Percentiles rank a stretch among this genome's conserved stretches.
Conservation (phyloP, 1,140 invertebrate genomes). For the Dendroctonus valens region DNA sequence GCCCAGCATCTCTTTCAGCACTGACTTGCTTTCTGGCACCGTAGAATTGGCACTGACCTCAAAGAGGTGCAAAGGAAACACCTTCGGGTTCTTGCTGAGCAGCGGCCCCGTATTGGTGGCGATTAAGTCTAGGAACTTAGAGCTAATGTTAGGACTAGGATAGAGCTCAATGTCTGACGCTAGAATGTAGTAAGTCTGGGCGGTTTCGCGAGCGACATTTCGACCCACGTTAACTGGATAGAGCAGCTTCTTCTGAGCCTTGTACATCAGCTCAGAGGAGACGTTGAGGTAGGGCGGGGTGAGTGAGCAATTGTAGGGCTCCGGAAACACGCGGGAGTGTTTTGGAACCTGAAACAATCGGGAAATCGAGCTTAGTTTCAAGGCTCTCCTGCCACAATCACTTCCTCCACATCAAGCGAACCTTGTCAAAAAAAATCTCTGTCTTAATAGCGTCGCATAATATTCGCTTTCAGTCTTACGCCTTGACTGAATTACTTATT, state of each 20-base stretch:
- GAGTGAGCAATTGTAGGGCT: slow-evolving; percentile 67
- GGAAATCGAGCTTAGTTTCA: slow-evolving; percentile 7
- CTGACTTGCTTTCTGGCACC: slow-evolving; percentile 73
- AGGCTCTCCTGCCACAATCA: too few relatives aligned
- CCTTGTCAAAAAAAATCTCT: too few relatives aligned
- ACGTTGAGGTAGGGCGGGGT: slow-evolving; percentile 69
- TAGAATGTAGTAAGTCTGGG: slow-evolving; percentile 79
- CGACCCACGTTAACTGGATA: slow-evolving; percentile 88
- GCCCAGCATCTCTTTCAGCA: slow-evolving; percentile 71
- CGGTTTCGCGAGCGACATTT: slow-evolving; percentile 79
- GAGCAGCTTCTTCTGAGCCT: slow-evolving; percentile 72
- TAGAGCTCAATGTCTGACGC: slow-evolving; percentile 88
- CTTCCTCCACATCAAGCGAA: too few relatives aligned
- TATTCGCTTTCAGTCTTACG: too few relatives aligned
- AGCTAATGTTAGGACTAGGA: slow-evolving; percentile 74
- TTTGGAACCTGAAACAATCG: slow-evolving; percentile 61
- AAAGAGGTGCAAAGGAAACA: slow-evolving; percentile 80
- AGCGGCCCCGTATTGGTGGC: slow-evolving; percentile 67
- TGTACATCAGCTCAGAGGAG: slow-evolving; percentile 67
- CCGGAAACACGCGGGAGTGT: slow-evolving; percentile 59
- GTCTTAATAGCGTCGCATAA: too few relatives aligned
- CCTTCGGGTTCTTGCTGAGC: slow-evolving; percentile 65
- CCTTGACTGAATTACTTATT: too few relatives aligned
- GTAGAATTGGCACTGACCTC: slow-evolving; percentile 71
- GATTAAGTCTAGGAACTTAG: slow-evolving; percentile 79